Conservation (phyloP, 2,113 vertebrate genomes). For the Nyctereutes procyonoides region DNA sequence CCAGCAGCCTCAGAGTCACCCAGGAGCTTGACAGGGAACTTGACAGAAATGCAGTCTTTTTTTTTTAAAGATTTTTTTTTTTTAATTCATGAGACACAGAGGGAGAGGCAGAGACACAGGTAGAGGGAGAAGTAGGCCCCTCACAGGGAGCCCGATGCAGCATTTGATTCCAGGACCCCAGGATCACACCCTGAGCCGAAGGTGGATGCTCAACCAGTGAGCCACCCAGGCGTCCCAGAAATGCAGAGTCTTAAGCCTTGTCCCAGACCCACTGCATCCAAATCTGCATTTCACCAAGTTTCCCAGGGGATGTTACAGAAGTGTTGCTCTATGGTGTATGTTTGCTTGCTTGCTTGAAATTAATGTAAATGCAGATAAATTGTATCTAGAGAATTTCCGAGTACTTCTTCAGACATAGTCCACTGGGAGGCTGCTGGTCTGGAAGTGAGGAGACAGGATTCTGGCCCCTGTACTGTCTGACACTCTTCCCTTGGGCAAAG, state of each 20-base stretch:
- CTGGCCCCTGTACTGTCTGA: neutral
- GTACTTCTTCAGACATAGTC: neutral
- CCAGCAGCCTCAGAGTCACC: neutral
- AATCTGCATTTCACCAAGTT: neutral
- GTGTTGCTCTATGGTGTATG: neutral
- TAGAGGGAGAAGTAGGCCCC: too few relatives aligned
- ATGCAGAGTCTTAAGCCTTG: neutral
- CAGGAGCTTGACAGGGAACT: neutral
- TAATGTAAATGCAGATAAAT: neutral
- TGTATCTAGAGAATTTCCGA: slow-evolving; percentile 47
- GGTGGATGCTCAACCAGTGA: too few relatives aligned
- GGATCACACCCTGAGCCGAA: too few relatives aligned
- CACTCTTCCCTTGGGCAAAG: neutral
- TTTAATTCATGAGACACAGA: too few relatives aligned
- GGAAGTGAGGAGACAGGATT: neutral
- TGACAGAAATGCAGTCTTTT: too few relatives aligned
- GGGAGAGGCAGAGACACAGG: too few relatives aligned
- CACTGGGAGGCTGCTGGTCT: neutral
- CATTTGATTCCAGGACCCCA: too few relatives aligned
- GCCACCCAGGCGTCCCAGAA: neutral
- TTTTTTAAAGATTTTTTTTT: too few relatives aligned
- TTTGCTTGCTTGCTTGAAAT: slow-evolving; percentile 2
- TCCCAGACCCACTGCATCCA: neutral
- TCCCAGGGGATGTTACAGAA: neutral
- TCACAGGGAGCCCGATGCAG: too few relatives aligned